Base-by-base conservation (phyloP, 2,113 vertebrate species). In the Glareola pratincola region DNA sequence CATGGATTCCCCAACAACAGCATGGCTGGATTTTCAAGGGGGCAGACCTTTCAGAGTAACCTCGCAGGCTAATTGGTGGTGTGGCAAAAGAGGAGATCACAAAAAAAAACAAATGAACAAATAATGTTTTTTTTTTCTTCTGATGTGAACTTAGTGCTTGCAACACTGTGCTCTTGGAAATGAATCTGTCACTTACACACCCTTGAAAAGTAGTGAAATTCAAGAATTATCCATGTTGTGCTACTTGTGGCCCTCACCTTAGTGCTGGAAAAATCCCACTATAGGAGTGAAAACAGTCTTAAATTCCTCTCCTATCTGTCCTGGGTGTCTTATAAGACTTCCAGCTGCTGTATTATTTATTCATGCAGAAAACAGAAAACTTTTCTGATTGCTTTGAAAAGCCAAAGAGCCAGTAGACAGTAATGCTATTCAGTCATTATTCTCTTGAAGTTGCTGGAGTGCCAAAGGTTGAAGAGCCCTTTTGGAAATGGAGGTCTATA, bases 1-100 rank as follows among this genome's bases (percentile, higher is more conserved):
- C 16, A 9, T 9, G 16, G 50, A 63, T 72, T 92, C 45, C 6
- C 22, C 19, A 41, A 23, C 21, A 66, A 7, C 0, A 0, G 6
- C 14, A 56, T 26, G 30, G 20, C 7, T 85, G 48, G 27, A 47
- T 81, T 87, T 64, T 66, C 27, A 23, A 30, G 78, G 24, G 20
- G 85, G 17, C 12, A 27, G 12, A 36, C 6, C 15, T 50, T 5
- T 62, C n/a, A 57, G 14, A 63, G 41, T 37, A 45, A 54, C n/a
- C 5, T 66, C 36, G 15, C 34, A 53, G 20, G 14, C 8, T 77
- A 48, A 66, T 3, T 43, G n/a, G 20, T 8, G 7, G 9, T 22
- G 19, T 54, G 19, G 24, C 12, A 67, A 88, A 73, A 78, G 23
- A 74, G 22, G 9, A 76, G 39, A 48, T 32, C 20, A 69, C 29